Conservation (phyloP, 2,113 vertebrate genomes). For the Meleagris gallopavo region DNA sequence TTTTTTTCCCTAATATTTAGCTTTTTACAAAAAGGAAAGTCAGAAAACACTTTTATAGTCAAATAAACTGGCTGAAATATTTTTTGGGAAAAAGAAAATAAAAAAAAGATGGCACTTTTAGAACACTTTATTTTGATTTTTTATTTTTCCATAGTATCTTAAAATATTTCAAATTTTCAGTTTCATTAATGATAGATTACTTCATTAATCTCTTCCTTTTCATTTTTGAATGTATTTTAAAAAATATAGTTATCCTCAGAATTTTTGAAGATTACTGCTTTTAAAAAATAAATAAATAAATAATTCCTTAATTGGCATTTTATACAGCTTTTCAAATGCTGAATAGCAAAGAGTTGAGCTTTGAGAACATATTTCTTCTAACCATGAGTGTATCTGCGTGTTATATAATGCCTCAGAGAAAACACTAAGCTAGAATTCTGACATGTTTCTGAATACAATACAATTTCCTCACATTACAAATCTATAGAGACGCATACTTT, state of each 20-base stretch:
- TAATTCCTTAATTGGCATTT: neutral
- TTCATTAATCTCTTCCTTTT: slow-evolving; percentile 24
- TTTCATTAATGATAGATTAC: slow-evolving; percentile 26
- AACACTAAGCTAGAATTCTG: neutral
- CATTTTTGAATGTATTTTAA: neutral
- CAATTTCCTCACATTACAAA: neutral
- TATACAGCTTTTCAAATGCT: neutral
- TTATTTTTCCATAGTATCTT: neutral
- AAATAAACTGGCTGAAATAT: neutral
- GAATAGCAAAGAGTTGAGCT: neutral
- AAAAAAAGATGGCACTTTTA: neutral
- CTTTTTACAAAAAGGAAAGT: neutral
- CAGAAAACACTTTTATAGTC: neutral
- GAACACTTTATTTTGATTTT: slow-evolving; percentile 1
- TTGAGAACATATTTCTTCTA: neutral
- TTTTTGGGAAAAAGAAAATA: neutral
- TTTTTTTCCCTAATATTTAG: neutral
- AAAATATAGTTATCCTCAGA: neutral
- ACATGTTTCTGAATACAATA: neutral
- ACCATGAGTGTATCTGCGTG: neutral
- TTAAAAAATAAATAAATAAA: neutral
- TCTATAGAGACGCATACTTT: neutral
- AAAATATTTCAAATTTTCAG: slow-evolving; percentile 46
- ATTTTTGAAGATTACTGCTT: slow-evolving; percentile 4
- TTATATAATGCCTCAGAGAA: neutral